Evolutionary conservation across 1,140 invertebrate genomes (phyloP).

Genomic region (Orius insidiosus): DNA sequence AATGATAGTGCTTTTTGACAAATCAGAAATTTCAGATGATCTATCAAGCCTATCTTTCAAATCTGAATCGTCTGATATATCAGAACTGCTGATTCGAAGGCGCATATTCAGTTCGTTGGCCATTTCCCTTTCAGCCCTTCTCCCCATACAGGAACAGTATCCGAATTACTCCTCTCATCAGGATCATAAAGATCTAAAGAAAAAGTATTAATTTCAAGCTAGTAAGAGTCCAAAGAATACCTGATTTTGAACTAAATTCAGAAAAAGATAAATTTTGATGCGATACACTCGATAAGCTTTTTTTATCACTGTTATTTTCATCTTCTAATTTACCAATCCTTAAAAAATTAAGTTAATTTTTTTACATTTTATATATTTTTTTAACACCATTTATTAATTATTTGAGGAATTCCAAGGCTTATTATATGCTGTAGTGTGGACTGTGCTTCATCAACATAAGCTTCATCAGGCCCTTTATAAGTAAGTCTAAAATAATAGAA

Average conservation of each 20-base stretch:
- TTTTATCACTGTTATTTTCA: not conserved
- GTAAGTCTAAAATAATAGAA: not conserved
- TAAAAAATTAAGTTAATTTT: not conserved
- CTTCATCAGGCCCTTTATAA: conserved; percentile 33
- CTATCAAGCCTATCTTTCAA: not conserved
- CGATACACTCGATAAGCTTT: not conserved
- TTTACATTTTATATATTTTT: no score
- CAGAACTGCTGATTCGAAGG: conserved; percentile 2
- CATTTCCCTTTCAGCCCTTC: conserved; percentile 16
- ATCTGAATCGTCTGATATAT: conserved; percentile 11
- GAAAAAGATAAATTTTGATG: not conserved
- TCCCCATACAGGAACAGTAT: conserved; percentile 14
- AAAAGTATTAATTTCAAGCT: not conserved
- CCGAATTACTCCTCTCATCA: conserved; percentile 3
- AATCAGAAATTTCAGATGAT: not conserved
- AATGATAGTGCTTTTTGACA: not conserved
- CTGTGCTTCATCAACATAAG: conserved; percentile 50
- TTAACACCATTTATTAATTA: conserved; percentile 42
- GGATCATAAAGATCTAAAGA: conserved; percentile 42
- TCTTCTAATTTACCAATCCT: not conserved
- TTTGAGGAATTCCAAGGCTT: conserved; percentile 39
- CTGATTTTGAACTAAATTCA: not conserved
- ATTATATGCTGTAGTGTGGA: conserved; percentile 47
- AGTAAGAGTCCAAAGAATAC: not conserved
- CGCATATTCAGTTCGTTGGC: not conserved